These are phyloP conservation scores for Leptura quadrifasciata DNA, from an alignment of 2,888 invertebrate species.

Conservation along the genomic window DNA sequence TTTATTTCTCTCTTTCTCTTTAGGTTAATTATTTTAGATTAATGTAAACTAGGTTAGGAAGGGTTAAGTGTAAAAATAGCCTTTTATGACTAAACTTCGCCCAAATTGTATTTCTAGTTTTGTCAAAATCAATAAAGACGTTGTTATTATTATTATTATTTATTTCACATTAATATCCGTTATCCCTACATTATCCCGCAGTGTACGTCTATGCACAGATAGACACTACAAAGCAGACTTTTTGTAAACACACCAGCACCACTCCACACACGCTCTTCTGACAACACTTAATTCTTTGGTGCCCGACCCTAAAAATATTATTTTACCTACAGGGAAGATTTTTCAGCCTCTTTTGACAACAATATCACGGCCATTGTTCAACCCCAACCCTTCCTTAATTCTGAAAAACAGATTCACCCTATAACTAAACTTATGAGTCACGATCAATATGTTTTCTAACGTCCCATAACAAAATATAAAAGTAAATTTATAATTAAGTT, in stretches of 20 bases:
- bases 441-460: background rate
- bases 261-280: conserved; percentile 8
- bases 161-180: background rate
- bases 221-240: conserved; percentile 5
- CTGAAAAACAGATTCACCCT: conserved; percentile 14
- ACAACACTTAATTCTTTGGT: conserved; percentile 22
- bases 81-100: no score
- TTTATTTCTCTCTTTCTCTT: no score
- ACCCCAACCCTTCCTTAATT: conserved; percentile 4
- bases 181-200: background rate
- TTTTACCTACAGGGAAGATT: conserved; percentile 19
- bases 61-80: no score
- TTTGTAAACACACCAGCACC: conserved; percentile 21
- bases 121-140: no score
- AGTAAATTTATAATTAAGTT: background rate
- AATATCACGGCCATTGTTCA: background rate
- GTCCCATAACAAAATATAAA: background rate
- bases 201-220: background rate
- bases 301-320: conserved; percentile 27
- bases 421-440: background rate
- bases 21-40: no score
- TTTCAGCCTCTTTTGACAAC: background rate
- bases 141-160: no score
- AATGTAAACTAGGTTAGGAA: no score
- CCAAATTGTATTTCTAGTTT: no score